These are phyloP conservation scores for Polydesmus complanatus DNA, from an alignment of 2,888 invertebrate genomes.

Conservation along the genomic window DNA sequence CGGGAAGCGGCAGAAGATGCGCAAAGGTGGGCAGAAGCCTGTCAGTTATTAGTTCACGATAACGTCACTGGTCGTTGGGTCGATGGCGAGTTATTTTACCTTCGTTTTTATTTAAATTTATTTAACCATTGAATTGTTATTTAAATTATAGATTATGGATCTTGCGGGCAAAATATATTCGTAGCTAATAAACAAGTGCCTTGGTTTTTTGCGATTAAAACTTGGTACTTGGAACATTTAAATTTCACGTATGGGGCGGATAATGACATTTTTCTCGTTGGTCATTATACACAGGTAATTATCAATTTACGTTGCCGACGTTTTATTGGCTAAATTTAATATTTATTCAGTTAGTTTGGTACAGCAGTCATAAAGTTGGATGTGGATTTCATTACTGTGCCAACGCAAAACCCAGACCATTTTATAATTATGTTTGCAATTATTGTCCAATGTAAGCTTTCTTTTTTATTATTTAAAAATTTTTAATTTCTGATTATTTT, in stretches of 20 bases:
- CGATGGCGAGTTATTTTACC: slow-evolving; percentile 33
- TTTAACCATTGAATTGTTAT: neutral
- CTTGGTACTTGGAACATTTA: slow-evolving; percentile 60
- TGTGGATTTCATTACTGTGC: slow-evolving; percentile 56
- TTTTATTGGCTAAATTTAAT: too few relatives aligned
- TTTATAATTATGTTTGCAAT: slow-evolving; percentile 69
- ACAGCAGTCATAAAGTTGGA: slow-evolving; percentile 57
- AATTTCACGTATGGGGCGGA: slow-evolving; percentile 56
- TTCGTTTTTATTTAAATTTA: neutral
- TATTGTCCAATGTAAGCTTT: slow-evolving; percentile 63
- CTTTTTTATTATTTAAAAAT: neutral
- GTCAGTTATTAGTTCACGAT: slow-evolving; percentile 54
- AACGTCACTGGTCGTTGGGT: slow-evolving; percentile 48
- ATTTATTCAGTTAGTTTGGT: slow-evolving; percentile 54
- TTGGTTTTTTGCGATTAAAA: slow-evolving; percentile 65
- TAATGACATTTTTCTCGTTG: slow-evolving; percentile 48
- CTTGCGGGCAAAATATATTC: slow-evolving; percentile 70
- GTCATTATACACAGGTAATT: slow-evolving; percentile 56
- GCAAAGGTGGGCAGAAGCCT: slow-evolving; percentile 57
- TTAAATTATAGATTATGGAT: slow-evolving; percentile 40
- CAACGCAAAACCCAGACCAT: slow-evolving; percentile 32
- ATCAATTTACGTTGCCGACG: neutral
- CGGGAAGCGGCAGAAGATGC: slow-evolving; percentile 53
- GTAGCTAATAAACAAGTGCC: slow-evolving; percentile 63
- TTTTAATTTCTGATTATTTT: slow-evolving; percentile 32